Evolutionary conservation across 1,140 invertebrate genomes (phyloP), one percentile per base, ranked within the genome.

Genomic region (Goniozus legneri): DNA sequence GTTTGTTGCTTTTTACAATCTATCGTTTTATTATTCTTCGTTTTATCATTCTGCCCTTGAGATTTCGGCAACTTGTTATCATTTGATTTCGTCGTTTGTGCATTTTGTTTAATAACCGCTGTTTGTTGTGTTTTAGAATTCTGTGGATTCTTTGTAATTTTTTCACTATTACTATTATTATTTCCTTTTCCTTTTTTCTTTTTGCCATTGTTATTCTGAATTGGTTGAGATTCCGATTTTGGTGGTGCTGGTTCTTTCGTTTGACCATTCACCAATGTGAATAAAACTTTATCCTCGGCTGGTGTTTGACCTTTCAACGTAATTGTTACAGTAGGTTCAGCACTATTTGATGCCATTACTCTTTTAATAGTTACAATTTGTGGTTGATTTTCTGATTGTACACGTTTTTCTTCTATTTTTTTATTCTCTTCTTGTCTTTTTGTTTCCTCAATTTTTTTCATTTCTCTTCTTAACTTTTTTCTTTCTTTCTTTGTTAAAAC

Each of bases 301-400:
- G 85, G 85, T 2, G 84, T 84, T 53, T 84, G 82, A 10, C 85
- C 86, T 56, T 87, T 86, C 8, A 87, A 71, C 1, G 86, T 87
- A 22, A 88, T 86, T 0, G 86, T 88, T 2, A 88, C 86, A 4
- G 83, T 85, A 20, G 86, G 84, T 50, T 85, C 83, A 10, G 80
- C 73, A 54, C 79, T 82, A 44, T 79, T 80, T 4, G 79, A 78
- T 50, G 84, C 82, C 71, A 83, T 81, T 0, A 87, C 82, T 16
- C 85, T 70, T 39, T 85, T 80, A 52, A 88, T 88, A 2, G 86
- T 88, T 3, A 88, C 86, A 67, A 88, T 87, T 44, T 86, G 81
- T 21, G 82, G 79, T 3, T 74, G 67, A 36, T 64, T 65, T 13
- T 75, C 70, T 6, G 52, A 18, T 47, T 60, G 70, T 8, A 64